phyloP scores from a whole-genome alignment of 2,113 vertebrate species.

The Phalacrocorax pelagicus region DNA sequence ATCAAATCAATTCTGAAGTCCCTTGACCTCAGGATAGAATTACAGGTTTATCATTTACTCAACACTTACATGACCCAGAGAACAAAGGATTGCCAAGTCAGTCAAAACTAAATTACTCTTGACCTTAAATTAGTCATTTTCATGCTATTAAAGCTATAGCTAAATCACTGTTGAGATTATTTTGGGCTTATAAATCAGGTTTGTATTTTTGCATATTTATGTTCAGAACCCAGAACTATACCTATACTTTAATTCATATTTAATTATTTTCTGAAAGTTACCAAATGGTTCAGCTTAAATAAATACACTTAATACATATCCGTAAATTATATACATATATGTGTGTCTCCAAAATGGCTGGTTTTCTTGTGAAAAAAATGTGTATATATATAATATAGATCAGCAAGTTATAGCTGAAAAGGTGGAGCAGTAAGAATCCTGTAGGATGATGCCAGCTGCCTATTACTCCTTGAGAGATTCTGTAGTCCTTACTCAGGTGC shows the following conservation, averaged over 20 bases:
- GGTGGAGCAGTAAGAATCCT: not conserved
- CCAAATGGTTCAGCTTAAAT: not conserved
- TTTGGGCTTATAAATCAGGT: not conserved
- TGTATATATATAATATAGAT: not conserved
- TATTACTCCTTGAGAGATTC: not conserved
- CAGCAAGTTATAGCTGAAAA: not conserved
- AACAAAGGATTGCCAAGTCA: slow-evolving; percentile 55
- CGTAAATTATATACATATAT: too few relatives aligned
- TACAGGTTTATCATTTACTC: slow-evolving; percentile 67
- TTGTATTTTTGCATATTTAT: not conserved
- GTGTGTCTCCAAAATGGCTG: not conserved
- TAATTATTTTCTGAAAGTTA: not conserved
- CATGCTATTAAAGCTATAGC: not conserved
- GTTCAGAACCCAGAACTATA: not conserved
- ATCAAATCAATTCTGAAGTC: slow-evolving; percentile 56
- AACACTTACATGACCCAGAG: slow-evolving; percentile 56
- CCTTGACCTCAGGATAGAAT: slow-evolving; percentile 58
- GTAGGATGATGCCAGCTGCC: not conserved
- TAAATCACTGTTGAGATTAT: not conserved
- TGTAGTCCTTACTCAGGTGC: not conserved
- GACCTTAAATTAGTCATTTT: slow-evolving; percentile 55
- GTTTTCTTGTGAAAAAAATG: not conserved
- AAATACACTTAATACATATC: too few relatives aligned
- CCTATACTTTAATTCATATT: not conserved
- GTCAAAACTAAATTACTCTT: slow-evolving; percentile 47